Percentiles rank a stretch among this genome's conserved stretches.
Conservation (phyloP, 2,113 vertebrate genomes). For the Myxocyprinus asiaticus region DNA sequence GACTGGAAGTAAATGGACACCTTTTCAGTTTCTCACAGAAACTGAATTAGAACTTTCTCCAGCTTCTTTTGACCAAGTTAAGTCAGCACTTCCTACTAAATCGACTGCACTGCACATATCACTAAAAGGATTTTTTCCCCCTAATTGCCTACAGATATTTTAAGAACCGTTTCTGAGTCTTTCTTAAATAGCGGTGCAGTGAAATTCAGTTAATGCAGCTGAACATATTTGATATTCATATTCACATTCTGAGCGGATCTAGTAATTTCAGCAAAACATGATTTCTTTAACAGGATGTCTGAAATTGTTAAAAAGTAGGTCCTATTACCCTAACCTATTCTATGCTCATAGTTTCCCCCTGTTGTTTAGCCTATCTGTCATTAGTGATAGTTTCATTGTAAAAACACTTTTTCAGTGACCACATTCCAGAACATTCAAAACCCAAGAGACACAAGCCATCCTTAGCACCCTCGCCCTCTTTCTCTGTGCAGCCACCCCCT, state of each 20-base stretch:
- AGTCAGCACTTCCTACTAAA: slow-evolving; percentile 50
- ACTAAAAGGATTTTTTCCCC: slow-evolving; percentile 7
- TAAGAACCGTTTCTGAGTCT: slow-evolving; percentile 35
- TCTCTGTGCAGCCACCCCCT: slow-evolving; percentile 64
- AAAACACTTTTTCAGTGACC: slow-evolving; percentile 33
- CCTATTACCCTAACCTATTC: too few species aligned
- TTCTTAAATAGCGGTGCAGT: slow-evolving; percentile 22
- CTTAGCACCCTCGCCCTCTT: slow-evolving; percentile 54
- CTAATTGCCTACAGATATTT: slow-evolving; percentile 12
- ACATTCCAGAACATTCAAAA: slow-evolving; percentile 46
- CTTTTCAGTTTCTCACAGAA: slow-evolving; percentile 50
- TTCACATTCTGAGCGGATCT: not conserved
- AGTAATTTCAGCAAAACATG: not conserved
- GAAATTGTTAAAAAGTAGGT: too few species aligned
- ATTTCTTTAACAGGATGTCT: slow-evolving; percentile 1
- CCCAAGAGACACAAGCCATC: slow-evolving; percentile 55
- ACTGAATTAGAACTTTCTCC: slow-evolving; percentile 48
- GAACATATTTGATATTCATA: slow-evolving; percentile 11
- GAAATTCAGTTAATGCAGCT: slow-evolving; percentile 21
- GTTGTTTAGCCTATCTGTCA: slow-evolving; percentile 6
- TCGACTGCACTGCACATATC: slow-evolving; percentile 25
- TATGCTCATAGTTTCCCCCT: not conserved
- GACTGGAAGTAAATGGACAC: slow-evolving; percentile 59
- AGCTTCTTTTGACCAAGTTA: slow-evolving; percentile 45
- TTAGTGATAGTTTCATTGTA: slow-evolving; percentile 38